Conservation (phyloP, 2,113 vertebrate species). For the Monopterus albus region DNA sequence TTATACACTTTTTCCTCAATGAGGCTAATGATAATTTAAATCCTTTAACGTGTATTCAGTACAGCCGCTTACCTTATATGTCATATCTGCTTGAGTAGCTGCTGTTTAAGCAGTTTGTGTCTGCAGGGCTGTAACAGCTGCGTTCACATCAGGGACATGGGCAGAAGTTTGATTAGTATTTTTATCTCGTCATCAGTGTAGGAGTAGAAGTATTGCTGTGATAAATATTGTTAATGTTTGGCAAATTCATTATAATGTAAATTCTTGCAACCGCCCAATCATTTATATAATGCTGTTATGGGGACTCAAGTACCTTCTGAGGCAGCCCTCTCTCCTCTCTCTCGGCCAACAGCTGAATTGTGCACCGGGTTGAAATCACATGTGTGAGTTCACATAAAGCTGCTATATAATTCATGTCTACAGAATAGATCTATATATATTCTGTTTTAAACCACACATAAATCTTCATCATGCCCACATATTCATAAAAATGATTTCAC, state of each 20-base stretch:
- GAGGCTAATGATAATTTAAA: too few relatives aligned
- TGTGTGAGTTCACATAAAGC: slow-evolving; percentile 19
- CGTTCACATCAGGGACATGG: background rate
- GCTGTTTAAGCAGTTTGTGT: slow-evolving; percentile 3
- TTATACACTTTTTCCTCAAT: background rate
- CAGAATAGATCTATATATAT: slow-evolving; percentile 58
- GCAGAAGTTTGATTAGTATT: slow-evolving; percentile 1
- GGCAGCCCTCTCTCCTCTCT: background rate
- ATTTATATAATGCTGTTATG: slow-evolving; percentile 16
- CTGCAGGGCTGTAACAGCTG: slow-evolving; percentile 13
- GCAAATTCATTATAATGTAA: slow-evolving; percentile 1
- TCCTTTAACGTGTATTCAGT: background rate
- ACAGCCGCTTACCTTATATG: background rate
- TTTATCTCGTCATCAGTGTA: background rate
- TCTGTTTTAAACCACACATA: slow-evolving; percentile 42
- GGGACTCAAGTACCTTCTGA: background rate
- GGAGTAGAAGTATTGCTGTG: background rate
- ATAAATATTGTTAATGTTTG: background rate
- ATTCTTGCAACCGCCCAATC: background rate
- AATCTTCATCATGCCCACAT: slow-evolving; percentile 63
- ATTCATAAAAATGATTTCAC: slow-evolving; percentile 40
- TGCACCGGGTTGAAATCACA: slow-evolving; percentile 32
- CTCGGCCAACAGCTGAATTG: slow-evolving; percentile 10
- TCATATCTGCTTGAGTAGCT: background rate
- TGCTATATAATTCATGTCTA: slow-evolving; percentile 62